phyloP scores from a whole-genome alignment of 2,888 invertebrate species.

The Synergus gifuensis region DNA sequence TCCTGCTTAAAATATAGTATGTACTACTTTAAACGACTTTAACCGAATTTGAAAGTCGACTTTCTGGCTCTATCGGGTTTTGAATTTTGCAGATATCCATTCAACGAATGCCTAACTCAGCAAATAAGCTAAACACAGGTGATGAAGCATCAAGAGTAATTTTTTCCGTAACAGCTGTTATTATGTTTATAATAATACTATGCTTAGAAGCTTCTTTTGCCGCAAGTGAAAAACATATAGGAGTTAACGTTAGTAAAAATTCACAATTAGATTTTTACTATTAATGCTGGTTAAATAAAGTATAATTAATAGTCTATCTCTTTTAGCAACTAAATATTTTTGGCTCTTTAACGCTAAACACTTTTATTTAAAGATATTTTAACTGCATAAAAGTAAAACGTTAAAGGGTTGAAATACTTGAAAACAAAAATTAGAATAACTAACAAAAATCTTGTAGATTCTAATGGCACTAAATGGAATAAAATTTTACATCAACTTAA shows the following conservation, averaged over 20 bases:
- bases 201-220: conserved; percentile 64
- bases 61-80: background rate
- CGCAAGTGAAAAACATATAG: conserved; percentile 67
- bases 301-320: too few species aligned
- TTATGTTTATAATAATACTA: conserved; percentile 64
- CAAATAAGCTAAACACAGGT: conserved; percentile 53
- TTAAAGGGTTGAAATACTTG: background rate
- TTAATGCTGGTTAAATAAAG: too few species aligned
- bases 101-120: conserved; percentile 69
- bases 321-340: too few species aligned
- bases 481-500: conserved; percentile 63
- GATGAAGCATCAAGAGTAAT: conserved; percentile 53
- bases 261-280: background rate
- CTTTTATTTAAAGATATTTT: too few species aligned
- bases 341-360: too few species aligned
- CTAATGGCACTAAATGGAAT: conserved; percentile 72
- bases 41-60: background rate
- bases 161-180: conserved; percentile 59
- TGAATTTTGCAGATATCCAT: conserved; percentile 58
- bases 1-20: conserved; percentile 7
- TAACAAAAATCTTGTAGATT: conserved; percentile 57
- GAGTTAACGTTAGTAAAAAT: conserved; percentile 65
- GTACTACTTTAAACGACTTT: background rate
- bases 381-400: too few species aligned
- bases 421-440: conserved; percentile 3